A percentile compares a stretch with the other conserved stretches of the same genome.
These are phyloP conservation scores for Oostethus manadensis DNA, from an alignment of 2,113 vertebrate species.

Conservation along the genomic window DNA sequence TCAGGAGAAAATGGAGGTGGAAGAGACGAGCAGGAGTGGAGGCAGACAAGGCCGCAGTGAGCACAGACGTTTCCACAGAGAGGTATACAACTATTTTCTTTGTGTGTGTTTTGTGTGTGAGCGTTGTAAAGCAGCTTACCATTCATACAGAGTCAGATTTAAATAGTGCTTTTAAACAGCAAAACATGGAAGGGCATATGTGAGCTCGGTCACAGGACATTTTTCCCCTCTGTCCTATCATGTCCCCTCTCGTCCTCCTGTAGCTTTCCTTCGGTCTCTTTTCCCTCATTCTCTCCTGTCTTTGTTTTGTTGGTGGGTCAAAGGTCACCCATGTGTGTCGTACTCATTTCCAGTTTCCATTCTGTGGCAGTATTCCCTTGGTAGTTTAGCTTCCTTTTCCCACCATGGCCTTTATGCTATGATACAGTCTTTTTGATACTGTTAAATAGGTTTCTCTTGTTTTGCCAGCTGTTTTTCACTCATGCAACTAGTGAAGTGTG, in stretches of 20 bases:
- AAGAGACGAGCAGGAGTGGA: constrained; percentile 50
- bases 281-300: constrained; percentile 31
- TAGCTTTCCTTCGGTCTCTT: constrained; percentile 25
- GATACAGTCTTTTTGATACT: neutral
- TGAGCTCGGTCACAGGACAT: neutral
- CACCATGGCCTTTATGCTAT: constrained; percentile 33
- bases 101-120: constrained; percentile 3
- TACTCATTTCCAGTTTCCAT: constrained; percentile 65
- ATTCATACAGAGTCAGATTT: neutral
- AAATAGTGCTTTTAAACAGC: constrained; percentile 19
- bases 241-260: neutral
- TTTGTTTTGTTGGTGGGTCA: constrained; percentile 58
- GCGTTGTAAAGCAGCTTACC: constrained; percentile 20
- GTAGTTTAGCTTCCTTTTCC: constrained; percentile 55
- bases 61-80: constrained; percentile 65
- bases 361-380: constrained; percentile 58
- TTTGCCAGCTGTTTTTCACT: constrained; percentile 5
- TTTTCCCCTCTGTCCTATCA: neutral
- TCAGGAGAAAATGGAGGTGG: constrained; percentile 74
- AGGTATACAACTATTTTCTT: constrained; percentile 51
- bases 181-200: constrained; percentile 19
- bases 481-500: neutral
- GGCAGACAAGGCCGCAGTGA: constrained; percentile 73
- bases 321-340: constrained; percentile 46
- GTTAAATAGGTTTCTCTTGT: constrained; percentile 1